A percentile compares a stretch with the other conserved stretches of the same genome.
phyloP scores from a whole-genome alignment of 2,113 vertebrate genomes.

The Pipra filicauda region DNA sequence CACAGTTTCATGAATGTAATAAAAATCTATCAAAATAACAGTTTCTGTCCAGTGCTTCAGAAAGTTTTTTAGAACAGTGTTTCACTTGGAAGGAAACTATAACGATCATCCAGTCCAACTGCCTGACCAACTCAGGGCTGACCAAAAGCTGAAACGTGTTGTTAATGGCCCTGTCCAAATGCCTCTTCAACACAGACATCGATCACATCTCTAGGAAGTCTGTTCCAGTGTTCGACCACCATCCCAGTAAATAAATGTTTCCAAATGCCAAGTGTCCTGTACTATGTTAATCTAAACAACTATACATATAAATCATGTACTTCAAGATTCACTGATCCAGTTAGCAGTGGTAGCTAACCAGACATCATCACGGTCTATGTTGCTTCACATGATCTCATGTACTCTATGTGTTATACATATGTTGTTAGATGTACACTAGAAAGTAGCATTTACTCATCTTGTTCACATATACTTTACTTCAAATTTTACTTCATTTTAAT shows the following conservation, averaged over 20 bases:
- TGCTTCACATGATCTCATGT: rapidly evolving
- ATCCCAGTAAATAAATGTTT: not conserved
- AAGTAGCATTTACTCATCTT: not conserved
- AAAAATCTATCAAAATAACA: not conserved
- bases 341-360: not conserved
- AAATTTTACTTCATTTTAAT: not conserved
- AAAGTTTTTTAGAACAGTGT: not conserved
- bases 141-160: not conserved
- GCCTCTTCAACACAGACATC: not conserved
- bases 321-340: not conserved
- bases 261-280: not conserved
- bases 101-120: not conserved
- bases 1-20: not conserved
- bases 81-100: not conserved
- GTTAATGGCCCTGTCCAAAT: not conserved
- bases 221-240: not conserved
- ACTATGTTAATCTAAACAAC: not conserved
- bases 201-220: not conserved
- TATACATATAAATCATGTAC: not conserved
- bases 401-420: rapidly evolving
- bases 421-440: not conserved
- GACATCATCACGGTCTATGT: not conserved
- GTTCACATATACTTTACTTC: not conserved
- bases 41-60: not conserved
- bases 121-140: not conserved